phyloP scores from a whole-genome alignment of 1,140 invertebrate genomes.

The Berghia stephanieae region DNA sequence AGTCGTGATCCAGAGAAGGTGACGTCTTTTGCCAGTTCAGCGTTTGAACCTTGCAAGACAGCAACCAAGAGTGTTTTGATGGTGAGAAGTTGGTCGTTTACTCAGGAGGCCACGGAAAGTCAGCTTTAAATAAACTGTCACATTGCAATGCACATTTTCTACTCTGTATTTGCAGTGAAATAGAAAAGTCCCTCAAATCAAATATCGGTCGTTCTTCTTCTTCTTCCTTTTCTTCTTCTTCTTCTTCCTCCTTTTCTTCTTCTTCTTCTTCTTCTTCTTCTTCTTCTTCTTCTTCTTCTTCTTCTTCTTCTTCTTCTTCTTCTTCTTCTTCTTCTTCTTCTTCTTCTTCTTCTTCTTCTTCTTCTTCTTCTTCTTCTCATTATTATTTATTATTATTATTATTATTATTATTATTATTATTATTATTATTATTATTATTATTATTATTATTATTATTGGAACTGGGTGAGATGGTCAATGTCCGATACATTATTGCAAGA shows the following conservation, averaged over 20 bases:
- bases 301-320: background rate
- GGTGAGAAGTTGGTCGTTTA: too few relatives aligned
- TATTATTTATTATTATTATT: background rate
- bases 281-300: background rate
- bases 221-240: background rate
- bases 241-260: background rate
- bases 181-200: too few relatives aligned
- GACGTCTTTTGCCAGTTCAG: too few relatives aligned
- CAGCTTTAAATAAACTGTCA: too few relatives aligned
- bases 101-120: too few relatives aligned
- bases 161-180: too few relatives aligned
- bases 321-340: background rate
- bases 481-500: conserved; percentile 47
- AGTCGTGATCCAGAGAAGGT: too few relatives aligned
- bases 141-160: too few relatives aligned
- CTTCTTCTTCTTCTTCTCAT: conserved; percentile 7
- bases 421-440: background rate
- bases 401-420: background rate
- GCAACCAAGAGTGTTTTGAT: too few relatives aligned
- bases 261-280: background rate
- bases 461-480: conserved; percentile 52
- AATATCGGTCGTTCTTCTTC: too few relatives aligned
- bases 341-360: conserved; percentile 9
- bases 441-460: conserved; percentile 8
- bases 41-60: too few relatives aligned